These are phyloP conservation scores for Halcyon senegalensis DNA, from an alignment of 2,113 vertebrate genomes.

Conservation along the genomic window DNA sequence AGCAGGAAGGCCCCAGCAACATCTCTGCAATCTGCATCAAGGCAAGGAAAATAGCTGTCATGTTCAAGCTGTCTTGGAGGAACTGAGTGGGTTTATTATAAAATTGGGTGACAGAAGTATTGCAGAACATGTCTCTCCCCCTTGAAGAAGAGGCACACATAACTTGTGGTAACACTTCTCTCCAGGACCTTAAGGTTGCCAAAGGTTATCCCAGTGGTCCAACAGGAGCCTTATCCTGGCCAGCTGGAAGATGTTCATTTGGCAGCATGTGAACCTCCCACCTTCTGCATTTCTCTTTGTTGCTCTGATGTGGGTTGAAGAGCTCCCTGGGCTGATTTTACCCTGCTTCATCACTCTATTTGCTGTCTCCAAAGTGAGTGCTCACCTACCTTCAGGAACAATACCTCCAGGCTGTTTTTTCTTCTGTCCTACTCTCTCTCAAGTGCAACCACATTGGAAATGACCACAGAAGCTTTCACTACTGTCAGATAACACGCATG, in stretches of 20 bases:
- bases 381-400: not conserved
- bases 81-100: not conserved
- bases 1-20: not conserved
- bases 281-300: not conserved
- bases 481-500: accelerated
- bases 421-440: not conserved
- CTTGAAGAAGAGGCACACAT: not conserved
- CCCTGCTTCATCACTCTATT: not conserved
- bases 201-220: not conserved
- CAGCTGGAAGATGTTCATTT: not conserved
- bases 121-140: not conserved
- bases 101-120: not conserved
- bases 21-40: not conserved
- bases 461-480: not conserved
- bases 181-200: not conserved
- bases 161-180: not conserved
- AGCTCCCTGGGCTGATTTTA: not conserved
- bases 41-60: not conserved
- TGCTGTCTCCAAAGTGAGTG: not conserved
- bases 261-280: not conserved
- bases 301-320: not conserved
- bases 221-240: not conserved
- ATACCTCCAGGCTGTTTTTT: not conserved
- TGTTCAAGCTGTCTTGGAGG: not conserved
- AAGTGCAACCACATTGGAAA: not conserved